Conservation (phyloP, 2,888 invertebrate species). For the Mythimna loreyi region DNA sequence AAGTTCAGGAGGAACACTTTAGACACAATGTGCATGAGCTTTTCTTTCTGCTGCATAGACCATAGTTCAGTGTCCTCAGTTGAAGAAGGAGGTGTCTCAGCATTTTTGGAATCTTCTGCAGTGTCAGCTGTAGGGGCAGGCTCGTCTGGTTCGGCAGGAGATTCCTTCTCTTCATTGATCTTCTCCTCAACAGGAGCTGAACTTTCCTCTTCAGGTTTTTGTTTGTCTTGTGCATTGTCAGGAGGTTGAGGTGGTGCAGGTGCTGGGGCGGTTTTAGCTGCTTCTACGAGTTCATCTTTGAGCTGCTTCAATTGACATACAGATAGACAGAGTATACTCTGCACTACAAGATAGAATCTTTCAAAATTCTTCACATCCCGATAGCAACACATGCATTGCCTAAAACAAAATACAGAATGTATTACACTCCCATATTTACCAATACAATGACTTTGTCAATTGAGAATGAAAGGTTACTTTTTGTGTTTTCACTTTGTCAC, state of each 20-base stretch:
- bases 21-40: slow-evolving; percentile 96
- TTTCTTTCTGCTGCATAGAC: slow-evolving; percentile 96
- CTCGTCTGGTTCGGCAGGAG: slow-evolving; percentile 67
- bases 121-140: slow-evolving; percentile 70
- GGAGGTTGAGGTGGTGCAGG: slow-evolving; percentile 59
- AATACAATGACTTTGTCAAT: slow-evolving; percentile 32
- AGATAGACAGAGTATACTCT: slow-evolving; percentile 96
- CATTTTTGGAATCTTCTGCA: slow-evolving; percentile 73
- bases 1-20: slow-evolving; percentile 97
- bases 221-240: slow-evolving; percentile 77
- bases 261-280: slow-evolving; percentile 73
- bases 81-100: slow-evolving; percentile 65
- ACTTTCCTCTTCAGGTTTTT: slow-evolving; percentile 68
- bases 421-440: slow-evolving; percentile 26
- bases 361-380: slow-evolving; percentile 98
- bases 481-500: slow-evolving; percentile 30
- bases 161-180: slow-evolving; percentile 73
- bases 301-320: slow-evolving; percentile 95
- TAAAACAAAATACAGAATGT: slow-evolving; percentile 82
- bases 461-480: slow-evolving; percentile 47
- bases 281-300: slow-evolving; percentile 89
- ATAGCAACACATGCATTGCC: slow-evolving; percentile 99
- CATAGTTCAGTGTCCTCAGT: slow-evolving; percentile 90
- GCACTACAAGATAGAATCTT: slow-evolving; percentile 96
- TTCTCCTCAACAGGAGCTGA: slow-evolving; percentile 71